Conservation (phyloP, 2,797 vertebrate genomes). For the Vipera ursinii region DNA sequence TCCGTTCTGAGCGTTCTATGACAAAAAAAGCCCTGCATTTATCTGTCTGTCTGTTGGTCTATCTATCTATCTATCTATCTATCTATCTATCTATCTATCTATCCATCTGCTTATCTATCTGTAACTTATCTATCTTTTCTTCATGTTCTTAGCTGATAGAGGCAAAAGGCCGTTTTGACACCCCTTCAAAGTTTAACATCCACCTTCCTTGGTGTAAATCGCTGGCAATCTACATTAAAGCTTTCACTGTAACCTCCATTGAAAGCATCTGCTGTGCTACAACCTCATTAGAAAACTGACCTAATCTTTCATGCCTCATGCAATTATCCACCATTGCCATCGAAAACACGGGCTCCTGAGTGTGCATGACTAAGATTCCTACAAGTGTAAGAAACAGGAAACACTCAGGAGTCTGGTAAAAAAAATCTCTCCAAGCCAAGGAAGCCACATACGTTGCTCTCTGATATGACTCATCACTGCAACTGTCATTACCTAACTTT, state of each 20-base stretch:
- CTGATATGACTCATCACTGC: neutral
- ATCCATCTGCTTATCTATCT: no score
- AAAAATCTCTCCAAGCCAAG: slow-evolving; percentile 18
- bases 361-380: slow-evolving; percentile 29
- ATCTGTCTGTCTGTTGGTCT: no score
- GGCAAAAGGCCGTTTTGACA: slow-evolving; percentile 9
- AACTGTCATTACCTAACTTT: neutral
- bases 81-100: no score
- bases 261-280: slow-evolving; percentile 51
- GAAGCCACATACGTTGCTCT: neutral
- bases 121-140: no score
- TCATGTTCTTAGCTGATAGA: neutral
- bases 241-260: slow-evolving; percentile 50
- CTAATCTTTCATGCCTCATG: slow-evolving; percentile 50
- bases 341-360: slow-evolving; percentile 46
- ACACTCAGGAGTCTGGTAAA: slow-evolving; percentile 24
- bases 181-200: slow-evolving; percentile 37
- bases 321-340: slow-evolving; percentile 52
- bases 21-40: no score
- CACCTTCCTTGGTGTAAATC: neutral
- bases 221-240: slow-evolving; percentile 34
- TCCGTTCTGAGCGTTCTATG: no score
- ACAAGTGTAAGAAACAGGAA: slow-evolving; percentile 34
- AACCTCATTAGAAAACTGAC: slow-evolving; percentile 61
- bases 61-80: no score